Base-by-base conservation (phyloP, 2,888 invertebrate genomes). In the Synanthedon andrenaeformis region DNA sequence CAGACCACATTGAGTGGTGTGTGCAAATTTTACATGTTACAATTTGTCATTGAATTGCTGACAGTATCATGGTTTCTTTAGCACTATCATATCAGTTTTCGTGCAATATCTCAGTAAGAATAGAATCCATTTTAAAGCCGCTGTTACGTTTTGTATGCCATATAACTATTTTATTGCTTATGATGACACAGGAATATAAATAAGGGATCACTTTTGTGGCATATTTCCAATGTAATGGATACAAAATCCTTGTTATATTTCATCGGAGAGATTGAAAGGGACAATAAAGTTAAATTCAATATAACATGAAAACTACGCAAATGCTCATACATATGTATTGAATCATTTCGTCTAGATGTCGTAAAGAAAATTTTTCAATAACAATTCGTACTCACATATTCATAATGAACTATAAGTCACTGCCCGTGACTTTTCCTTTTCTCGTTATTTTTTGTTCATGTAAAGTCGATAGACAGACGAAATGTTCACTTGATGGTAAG, bases 51-150 rank as follows among this genome's bases (percentile, higher is more conserved):
- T 35, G 5, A 3, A 8, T 12, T 45, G 45, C 13, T 45, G 45
- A 45, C 14, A 13, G 45, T 45, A 45, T 14, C 45, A n/a, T 13
- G 12, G 6, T 13, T 45, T 45, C n/a, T 45, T 45, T 45, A 45
- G 6, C 45, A 65, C 49, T 60, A 52, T 53, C 62, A 61, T 70
- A 74, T 72, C 74, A 69, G 69, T 70, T 68, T 66, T 59, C 59
- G 59, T 63, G 62, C 52, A 55, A 56, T 56, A 55, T 55, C 54
- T 54, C 41, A 55, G 52, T 14, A 45, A 13, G 53, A 56, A 53
- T 53, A 54, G 54, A 53, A 54, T 56, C 41, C 23, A 51, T 42
- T 58, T 61, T 60, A 60, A 62, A 55, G 53, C 58, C 35, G 48
- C 55, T 52, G 55, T 54, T 61, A 58, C 55, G 56, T 56, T 59